Percentiles rank a stretch among this genome's conserved stretches.
These are phyloP conservation scores for Cirrhinus molitorella DNA, from an alignment of 2,797 vertebrate genomes.

Conservation along the genomic window DNA sequence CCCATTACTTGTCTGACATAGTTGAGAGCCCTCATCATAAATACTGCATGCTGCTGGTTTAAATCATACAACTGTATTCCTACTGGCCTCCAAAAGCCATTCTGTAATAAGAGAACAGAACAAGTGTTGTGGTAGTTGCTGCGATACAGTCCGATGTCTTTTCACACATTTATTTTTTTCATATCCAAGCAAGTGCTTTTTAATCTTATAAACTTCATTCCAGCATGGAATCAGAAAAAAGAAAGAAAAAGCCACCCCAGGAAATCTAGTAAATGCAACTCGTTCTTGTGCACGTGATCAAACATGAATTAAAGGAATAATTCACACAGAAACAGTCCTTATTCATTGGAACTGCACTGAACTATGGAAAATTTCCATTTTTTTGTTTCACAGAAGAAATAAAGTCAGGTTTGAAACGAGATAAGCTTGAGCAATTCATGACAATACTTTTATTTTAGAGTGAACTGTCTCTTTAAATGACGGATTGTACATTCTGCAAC, in stretches of 20 bases:
- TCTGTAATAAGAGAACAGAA: constrained; percentile 78
- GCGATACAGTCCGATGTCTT: constrained; percentile 72
- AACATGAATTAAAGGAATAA: neutral
- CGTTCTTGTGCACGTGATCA: neutral
- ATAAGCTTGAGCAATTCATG: neutral
- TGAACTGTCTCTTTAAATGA: constrained; percentile 6
- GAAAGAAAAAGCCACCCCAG: constrained; percentile 71
- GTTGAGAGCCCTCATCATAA: constrained; percentile 79
- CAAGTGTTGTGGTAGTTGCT: constrained; percentile 62
- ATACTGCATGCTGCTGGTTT: constrained; percentile 77
- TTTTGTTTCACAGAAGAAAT: neutral
- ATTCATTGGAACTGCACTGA: neutral
- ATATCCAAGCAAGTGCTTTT: constrained; percentile 77
- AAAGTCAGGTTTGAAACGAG: neutral
- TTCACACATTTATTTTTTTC: constrained; percentile 68
- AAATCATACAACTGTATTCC: constrained; percentile 75
- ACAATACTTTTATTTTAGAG: no score
- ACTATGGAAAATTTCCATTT: neutral
- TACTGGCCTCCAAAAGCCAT: constrained; percentile 75
- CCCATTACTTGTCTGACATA: constrained; percentile 80
- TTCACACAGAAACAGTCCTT: neutral
- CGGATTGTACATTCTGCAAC: no score
- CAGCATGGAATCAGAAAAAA: constrained; percentile 79
- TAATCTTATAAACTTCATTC: constrained; percentile 81
- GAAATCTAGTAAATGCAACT: constrained; percentile 72